A percentile compares a stretch with the other conserved stretches of the same genome.
These are phyloP conservation scores for Buphagus erythrorhynchus DNA, from an alignment of 2,797 vertebrate species.

Conservation along the genomic window DNA sequence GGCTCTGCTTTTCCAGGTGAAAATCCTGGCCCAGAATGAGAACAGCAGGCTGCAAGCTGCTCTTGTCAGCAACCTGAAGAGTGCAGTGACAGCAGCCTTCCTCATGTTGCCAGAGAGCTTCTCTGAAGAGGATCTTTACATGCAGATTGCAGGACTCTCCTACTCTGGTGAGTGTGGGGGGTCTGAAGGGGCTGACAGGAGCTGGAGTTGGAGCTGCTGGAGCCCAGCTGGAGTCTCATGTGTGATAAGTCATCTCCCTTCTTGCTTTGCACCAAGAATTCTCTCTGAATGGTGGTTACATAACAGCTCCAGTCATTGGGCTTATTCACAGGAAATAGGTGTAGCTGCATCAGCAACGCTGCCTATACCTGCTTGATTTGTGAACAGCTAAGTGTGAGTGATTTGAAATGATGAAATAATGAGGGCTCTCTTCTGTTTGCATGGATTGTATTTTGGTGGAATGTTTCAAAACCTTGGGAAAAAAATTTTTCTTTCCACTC, in stretches of 20 bases:
- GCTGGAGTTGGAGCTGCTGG: neutral
- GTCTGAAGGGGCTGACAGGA: neutral
- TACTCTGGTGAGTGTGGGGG: conserved; percentile 84
- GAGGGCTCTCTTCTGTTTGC: neutral
- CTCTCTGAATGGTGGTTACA: neutral
- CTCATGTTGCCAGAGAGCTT: conserved; percentile 96
- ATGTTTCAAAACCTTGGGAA: neutral
- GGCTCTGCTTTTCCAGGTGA: conserved; percentile 82
- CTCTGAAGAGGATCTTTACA: conserved; percentile 91
- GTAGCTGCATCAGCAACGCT: neutral
- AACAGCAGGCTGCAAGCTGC: conserved; percentile 83
- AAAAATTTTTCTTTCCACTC: neutral
- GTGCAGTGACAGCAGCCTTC: conserved; percentile 89
- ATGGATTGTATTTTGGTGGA: neutral
- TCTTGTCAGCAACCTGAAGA: conserved; percentile 89
- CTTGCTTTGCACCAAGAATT: neutral
- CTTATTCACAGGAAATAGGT: neutral
- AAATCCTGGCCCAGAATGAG: conserved; percentile 87
- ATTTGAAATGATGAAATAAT: neutral
- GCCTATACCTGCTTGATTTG: neutral
- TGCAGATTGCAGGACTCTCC: conserved; percentile 92
- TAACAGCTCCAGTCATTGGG: neutral
- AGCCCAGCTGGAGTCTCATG: neutral
- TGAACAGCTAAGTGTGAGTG: neutral
- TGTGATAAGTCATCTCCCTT: neutral